Evolutionary conservation across 1,140 invertebrate genomes (phyloP), one percentile per base, ranked within the genome.

Genomic region (Zaprionus tsacasi): DNA sequence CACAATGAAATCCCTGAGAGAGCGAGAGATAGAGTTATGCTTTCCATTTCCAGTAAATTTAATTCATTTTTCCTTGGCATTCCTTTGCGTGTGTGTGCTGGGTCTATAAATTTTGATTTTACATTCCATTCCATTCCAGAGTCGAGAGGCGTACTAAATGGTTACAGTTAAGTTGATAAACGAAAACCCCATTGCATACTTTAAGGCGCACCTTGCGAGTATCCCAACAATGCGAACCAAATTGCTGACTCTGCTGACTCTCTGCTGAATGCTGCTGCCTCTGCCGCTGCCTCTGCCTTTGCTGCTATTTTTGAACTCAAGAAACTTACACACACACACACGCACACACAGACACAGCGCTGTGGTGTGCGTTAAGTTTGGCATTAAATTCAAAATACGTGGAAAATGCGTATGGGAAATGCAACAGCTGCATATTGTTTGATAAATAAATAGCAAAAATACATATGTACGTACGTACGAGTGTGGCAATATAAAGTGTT

Each of bases 361-460:
- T 15, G 40, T 3, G 40, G 40, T 65, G 40, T 38, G 65, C 66
- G 68, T 81, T 85, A 67, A 70, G 78, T 76, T 81, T 66, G 67
- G 63, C 70, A 81, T 78, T 68, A 75, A 70, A 78, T 65, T 69
- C 50, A 70, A 69, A 74, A 85, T 71, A 81, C 64, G 64, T 78
- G 60, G 59, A 45, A 70, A 81, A 81, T 71, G 71, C 76, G 72
- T 82, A 76, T 82, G 79, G 80, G 76, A 82, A 82, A 82, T 82
- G 81, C 76, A 82, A 73, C 81, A 83, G 76, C 68, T 82, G 72
- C 80, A 83, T 73, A 69, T 78, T 81, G 80, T 81, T 81, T 82
- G 79, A 82, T 82, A 79, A 82, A 83, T 82, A 82, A 82, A 82
- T 79, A 73, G 67, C 60, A 76, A 78, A 63, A 75, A 27, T 43